Conservation (phyloP, 2,888 invertebrate species). For the Phortica okadai region DNA sequence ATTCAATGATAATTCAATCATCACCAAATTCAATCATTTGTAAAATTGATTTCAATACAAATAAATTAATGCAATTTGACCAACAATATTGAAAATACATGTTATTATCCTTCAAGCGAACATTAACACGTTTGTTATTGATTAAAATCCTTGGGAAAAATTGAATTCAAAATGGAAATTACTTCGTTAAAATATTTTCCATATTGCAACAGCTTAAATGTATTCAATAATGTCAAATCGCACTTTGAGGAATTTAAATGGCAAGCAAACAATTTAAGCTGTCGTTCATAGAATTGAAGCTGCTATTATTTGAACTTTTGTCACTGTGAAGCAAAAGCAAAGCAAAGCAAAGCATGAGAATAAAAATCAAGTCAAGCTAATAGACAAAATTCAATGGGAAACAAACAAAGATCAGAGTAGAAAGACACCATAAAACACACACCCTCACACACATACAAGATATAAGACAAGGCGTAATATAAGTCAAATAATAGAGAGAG, state of each 20-base stretch:
- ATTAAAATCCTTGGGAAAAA: not conserved
- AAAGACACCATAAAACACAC: too few relatives aligned
- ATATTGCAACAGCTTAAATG: not conserved
- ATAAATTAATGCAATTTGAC: not conserved
- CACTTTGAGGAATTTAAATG: not conserved
- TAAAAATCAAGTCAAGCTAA: not conserved
- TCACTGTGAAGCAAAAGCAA: not conserved
- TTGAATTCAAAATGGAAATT: not conserved
- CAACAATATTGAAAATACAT: not conserved
- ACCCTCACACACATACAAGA: too few relatives aligned
- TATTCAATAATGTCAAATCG: not conserved
- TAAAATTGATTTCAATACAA: not conserved
- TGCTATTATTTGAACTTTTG: not conserved
- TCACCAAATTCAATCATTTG: not conserved
- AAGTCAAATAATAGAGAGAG: too few relatives aligned
- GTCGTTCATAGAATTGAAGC: not conserved
- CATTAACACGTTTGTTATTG: not conserved
- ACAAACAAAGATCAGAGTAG: too few relatives aligned
- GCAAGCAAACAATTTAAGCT: not conserved
- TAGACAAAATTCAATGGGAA: not conserved
- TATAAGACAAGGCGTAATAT: too few relatives aligned
- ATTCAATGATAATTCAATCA: too few relatives aligned
- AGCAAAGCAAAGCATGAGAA: not conserved
- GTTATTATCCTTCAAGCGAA: not conserved
- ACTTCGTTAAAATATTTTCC: not conserved